A percentile compares a stretch with the other conserved stretches of the same genome.
phyloP scores from a whole-genome alignment of 2,797 vertebrate genomes.

The Meriones psammophilus region DNA sequence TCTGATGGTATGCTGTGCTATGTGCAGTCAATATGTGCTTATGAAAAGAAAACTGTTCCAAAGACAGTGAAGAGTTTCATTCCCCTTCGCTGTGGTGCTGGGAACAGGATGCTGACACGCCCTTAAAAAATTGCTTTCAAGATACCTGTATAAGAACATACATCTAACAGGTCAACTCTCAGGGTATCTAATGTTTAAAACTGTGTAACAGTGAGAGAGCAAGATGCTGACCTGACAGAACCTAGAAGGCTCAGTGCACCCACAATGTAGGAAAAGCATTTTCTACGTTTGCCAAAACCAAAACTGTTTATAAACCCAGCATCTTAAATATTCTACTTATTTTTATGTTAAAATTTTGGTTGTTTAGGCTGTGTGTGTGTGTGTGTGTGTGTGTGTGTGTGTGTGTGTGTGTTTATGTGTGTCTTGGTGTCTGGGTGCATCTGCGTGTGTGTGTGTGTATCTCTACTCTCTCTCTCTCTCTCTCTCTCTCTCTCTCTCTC shows the following conservation, averaged over 20 bases:
- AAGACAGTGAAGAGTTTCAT: not conserved
- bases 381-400: not conserved
- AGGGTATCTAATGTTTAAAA: not conserved
- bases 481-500: too few relatives aligned
- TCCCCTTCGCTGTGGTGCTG: not conserved
- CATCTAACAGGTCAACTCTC: not conserved
- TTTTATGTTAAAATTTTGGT: not conserved
- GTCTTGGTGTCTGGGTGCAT: too few relatives aligned
- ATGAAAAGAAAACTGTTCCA: not conserved
- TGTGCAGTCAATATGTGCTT: not conserved
- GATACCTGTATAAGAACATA: fast-evolving
- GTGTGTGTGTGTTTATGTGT: too few relatives aligned
- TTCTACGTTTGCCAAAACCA: not conserved
- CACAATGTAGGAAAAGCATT: not conserved
- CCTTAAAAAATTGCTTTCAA: not conserved
- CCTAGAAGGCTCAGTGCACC: not conserved
- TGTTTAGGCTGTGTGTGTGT: not conserved
- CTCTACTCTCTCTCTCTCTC: too few relatives aligned
- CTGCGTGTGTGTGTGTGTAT: not conserved
- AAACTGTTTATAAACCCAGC: not conserved
- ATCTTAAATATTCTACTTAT: not conserved
- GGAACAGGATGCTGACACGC: too few relatives aligned
- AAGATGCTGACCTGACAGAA: not conserved
- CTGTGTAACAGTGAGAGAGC: not conserved
- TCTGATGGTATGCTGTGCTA: not conserved